Percentiles rank a stretch among this genome's conserved stretches.
Evolutionary conservation across 2,113 vertebrate genomes (phyloP).

Genomic region (Notiomystis cincta): DNA sequence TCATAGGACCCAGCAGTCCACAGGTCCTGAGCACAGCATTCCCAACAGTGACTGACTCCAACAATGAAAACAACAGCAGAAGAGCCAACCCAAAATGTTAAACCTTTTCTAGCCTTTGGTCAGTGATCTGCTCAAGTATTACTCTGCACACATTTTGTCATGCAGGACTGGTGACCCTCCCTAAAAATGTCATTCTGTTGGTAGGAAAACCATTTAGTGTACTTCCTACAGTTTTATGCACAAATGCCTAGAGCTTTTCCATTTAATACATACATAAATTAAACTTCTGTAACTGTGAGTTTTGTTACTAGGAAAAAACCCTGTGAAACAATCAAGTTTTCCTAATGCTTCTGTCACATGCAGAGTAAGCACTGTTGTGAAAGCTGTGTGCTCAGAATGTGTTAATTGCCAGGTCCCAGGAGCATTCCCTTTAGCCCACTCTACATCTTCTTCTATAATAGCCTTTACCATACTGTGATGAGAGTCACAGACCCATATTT

Average conservation of each 20-base stretch:
- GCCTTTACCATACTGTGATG: not conserved
- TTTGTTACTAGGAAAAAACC: not conserved
- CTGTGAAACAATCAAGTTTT: not conserved
- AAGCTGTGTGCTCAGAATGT: not conserved
- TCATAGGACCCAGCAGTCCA: not conserved
- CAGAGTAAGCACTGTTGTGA: not conserved
- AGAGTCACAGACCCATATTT: not conserved
- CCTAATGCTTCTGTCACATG: not conserved
- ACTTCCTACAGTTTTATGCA: not conserved
- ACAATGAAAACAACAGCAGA: accelerated
- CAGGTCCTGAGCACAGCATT: not conserved
- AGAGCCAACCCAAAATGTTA: not conserved
- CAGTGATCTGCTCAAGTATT: not conserved
- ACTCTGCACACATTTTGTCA: not conserved
- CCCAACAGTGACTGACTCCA: accelerated
- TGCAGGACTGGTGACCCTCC: not conserved
- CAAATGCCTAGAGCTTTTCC: not conserved
- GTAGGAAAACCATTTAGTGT: not conserved
- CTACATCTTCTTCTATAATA: not conserved
- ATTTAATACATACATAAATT: not conserved
- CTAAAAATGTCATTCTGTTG: not conserved
- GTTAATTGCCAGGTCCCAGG: not conserved
- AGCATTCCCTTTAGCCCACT: not conserved
- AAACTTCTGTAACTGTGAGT: not conserved
- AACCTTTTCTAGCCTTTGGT: not conserved